Evolutionary conservation across 1,140 invertebrate genomes (phyloP), one percentile per base, ranked within the genome.

Genomic region (Cydia strobilella): DNA sequence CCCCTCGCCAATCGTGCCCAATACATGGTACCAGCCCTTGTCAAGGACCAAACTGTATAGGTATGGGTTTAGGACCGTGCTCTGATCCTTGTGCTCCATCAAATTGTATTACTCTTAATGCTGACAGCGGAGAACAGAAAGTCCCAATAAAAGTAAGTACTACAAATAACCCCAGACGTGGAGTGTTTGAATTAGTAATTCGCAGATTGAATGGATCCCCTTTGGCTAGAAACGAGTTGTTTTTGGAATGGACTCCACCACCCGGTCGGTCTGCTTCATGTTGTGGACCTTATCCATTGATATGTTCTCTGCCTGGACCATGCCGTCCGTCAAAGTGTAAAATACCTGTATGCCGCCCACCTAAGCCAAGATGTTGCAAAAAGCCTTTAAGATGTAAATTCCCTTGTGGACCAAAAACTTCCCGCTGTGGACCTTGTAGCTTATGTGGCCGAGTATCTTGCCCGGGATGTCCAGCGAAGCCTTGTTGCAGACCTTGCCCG

Each of bases 161-260:
- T n/a, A 77, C 81, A 6, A 85, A 81, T 35, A 92, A 92, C 80
- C 84, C 89, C 18, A 84, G 90, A 12, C 83, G 86, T 62, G 90
- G 90, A n/a, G 90, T 92, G 65, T 92, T 92, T 75, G 90, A 92
- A 84, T 66, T 92, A 59, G 86, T 90, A 10, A 86, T 92, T 71
- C 82, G 90, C 54, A 88, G 80, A 77, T 78, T 91, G 31, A 89
- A 81, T 25, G 90, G 90, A 59, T 87, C 89, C 13, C 89, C 89
- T 13, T 78, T 92, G n/a, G 90, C 89, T 20, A 90, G 75, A 78
- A 91, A 92, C 74, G 90, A 92, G 79, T 77, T 92, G 18, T 87
- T 91, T 85, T 75, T 92, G 73, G 90, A 92, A 78, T 92, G 90
- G 90, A 88, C 87, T 25, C 90, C 89, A 25, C 90, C 90, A n/a